Base-by-base conservation (phyloP, 2,888 invertebrate genomes). In the Piscicola geometra region DNA sequence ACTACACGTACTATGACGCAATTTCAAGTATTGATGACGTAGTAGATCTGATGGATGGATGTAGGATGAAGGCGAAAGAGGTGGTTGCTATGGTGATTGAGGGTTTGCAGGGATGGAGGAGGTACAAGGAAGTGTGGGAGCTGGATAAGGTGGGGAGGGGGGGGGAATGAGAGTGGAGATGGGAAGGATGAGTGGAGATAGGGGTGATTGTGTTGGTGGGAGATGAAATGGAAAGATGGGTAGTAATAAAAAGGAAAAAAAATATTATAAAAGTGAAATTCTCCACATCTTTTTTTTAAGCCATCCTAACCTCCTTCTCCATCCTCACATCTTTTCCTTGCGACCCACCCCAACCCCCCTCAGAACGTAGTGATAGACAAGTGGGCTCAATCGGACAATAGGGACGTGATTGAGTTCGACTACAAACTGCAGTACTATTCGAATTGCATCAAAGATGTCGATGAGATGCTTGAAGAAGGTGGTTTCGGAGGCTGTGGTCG, bases 381-480 rank as follows among this genome's bases (percentile, higher is more conserved):
- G 83, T 94, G 93, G 86, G 88, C 91, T 0, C 87, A 88, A 68
- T 90, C 89, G 78, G 88, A 88, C 79, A 88, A 89, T 5, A 64
- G 64, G 25, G 87, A 89, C 3, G 87, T 91, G 5, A 86, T 88
- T 56, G 89, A 89, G 78, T 93, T 91, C 84, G 93, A 94, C 82
- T 91, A 93, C 81, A 92, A 91, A 83, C 91, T 95, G 82, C 90
- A 90, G 84, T 92, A 91, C 84, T 94, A 93, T 85, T 90, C 90
- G 81, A 90, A 90, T 79, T 90, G 92, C 9, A 89, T 92, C 28
- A 87, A 89, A 1, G 91, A 91, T 78, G 85, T 93, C 71, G 84
- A 88, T 15, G 85, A 79, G 25, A 79, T 81, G 76, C 30, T 30
- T 3, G 1, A 30, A 41, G 52, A 66, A 82, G 83, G 78, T 82